Evolutionary conservation across 2,797 vertebrate species (phyloP), one percentile per base, ranked within the genome.

Genomic region (Alauda arvensis): DNA sequence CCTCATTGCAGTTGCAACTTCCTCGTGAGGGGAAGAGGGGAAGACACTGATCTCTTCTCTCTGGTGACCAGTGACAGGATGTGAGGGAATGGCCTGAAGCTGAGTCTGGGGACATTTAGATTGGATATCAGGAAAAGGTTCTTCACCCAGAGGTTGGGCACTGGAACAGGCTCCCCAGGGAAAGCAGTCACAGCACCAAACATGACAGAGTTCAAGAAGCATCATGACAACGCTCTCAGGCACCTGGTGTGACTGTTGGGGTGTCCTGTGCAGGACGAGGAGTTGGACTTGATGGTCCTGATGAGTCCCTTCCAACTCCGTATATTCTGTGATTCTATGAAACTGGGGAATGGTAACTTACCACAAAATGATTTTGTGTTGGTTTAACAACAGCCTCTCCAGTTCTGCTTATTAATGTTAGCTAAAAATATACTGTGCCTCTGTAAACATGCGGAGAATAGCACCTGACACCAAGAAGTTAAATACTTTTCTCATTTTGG

Each of bases 401-500:
- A 33, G 61, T 74, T 76, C 61, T 67, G n/a, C 34, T 55, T 74
- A 33, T 59, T 82, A 78, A 61, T 34, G 33, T 62, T 84, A 76
- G 28, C 52, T 87, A 77, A 87, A 85, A 65, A 69, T 43, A 63
- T 53, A 46, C 33, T 17, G 5, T 61, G 33, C 21, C 33, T 80
- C 63, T 83, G 57, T 67, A 79, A 91, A 74, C 10, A 51, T 20
- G 37, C 12, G 48, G 31, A 86, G 26, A 62, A 37, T 42, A 77
- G 52, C 28, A 69, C 17, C 39, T 71, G 49, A 46, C 60, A 59
- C 4, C 14, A 52, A 39, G 40, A 90, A 85, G 9, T 84, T 74
- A 82, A 61, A 77, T 87, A 55, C 42, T 70, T 60, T 57, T 81
- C 29, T 91, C 26, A 33, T 74, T 89, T 83, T 90, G 57, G 17